Evolutionary conservation across 1,140 invertebrate species (phyloP), one percentile per base, ranked within the genome.

Genomic region (Telenomus remus): DNA sequence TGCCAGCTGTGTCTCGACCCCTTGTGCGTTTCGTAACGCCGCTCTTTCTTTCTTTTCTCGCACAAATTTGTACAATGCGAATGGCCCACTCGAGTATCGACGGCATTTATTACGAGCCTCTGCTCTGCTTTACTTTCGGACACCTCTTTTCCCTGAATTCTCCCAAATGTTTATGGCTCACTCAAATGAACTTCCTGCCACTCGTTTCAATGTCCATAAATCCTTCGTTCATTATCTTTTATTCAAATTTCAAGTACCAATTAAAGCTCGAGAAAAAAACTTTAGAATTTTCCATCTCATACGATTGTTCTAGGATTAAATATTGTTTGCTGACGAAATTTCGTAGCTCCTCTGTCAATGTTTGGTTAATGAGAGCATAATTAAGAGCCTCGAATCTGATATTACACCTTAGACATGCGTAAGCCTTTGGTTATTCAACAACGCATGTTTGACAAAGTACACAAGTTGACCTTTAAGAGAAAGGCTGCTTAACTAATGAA

Each of bases 41-140:
- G 42, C 65, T 60, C 59, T 49, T 73, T 78, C 59, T 49, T 73
- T 78, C 68, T 77, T 72, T 69, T 63, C 75, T 70, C 59, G 47
- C 55, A 53, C 61, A 56, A 71, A 76, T 71, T 65, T 71, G 54
- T 53, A 51, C 55, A 53, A 56, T 65, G 11, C 56, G 46, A 66
- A 76, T 66, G 65, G 51, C 42, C 34, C 14, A 48, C 56, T 66
- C 56, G 19, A 71, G 65, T 76, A 76, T 69, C 60, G 60, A 65
- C 55, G 48, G 44, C 49, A 37, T 69, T 69, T 49, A 69, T 76
- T 68, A 55, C 44, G 53, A 14, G 16, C 59, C 27, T 19, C 37
- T 54, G 44, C 60, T 64, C 65, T 74, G 53, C 64, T 63, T 68
- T 68, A 74, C 57, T 59, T 59, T 33, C 56, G 35, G 48, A 39